Base-by-base conservation (phyloP, 2,113 vertebrate species). In the Elephas maximus region DNA sequence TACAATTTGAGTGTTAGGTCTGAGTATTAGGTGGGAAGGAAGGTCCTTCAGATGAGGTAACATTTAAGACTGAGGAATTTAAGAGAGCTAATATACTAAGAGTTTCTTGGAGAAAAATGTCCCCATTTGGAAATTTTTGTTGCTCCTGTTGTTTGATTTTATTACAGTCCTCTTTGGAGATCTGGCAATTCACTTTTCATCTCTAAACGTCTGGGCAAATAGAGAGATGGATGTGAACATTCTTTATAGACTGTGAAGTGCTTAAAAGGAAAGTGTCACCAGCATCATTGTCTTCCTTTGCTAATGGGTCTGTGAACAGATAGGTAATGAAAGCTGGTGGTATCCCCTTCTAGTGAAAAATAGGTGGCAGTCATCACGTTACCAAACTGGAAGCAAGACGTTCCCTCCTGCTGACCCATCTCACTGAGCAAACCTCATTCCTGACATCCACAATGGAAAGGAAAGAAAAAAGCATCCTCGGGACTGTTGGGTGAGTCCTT, bases 301-400 rank as follows among this genome's bases (percentile, higher is more conserved):
- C 41, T 53, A 65, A 30, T 96, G 80, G 48, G 60, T 88, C 53
- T 84, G 41, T 93, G 65, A 97, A 37, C 79, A 85, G 63, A 57
- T 63, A 79, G 18, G 33, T 90, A 74, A 86, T 41, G 33, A 93
- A 79, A 60, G 60, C 24, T 62, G 28, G 45, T 74, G 24, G 15
- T 67, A 30, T 76, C 26, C 24, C 6, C 20, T 83, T 88, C 30
- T 8, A 33, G 44, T 57, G 28, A 63, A 92, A 92, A 89, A 80
- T 45, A 86, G 23, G 15, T 67, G 78, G 33, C 41, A 74, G 44
- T 74, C 45, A 23, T 94, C 89, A 74, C 63, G 53, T 76, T 63
- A 62, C 73, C 57, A 80, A 84, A 84, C 37, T 30, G 74, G n/a
- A 30, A 74, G 3, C 15, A 33, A 76, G 78, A 80, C 63, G 62